Percentiles rank a stretch among this genome's conserved stretches.
phyloP scores from a whole-genome alignment of 2,113 vertebrate genomes.

The Lepus europaeus region DNA sequence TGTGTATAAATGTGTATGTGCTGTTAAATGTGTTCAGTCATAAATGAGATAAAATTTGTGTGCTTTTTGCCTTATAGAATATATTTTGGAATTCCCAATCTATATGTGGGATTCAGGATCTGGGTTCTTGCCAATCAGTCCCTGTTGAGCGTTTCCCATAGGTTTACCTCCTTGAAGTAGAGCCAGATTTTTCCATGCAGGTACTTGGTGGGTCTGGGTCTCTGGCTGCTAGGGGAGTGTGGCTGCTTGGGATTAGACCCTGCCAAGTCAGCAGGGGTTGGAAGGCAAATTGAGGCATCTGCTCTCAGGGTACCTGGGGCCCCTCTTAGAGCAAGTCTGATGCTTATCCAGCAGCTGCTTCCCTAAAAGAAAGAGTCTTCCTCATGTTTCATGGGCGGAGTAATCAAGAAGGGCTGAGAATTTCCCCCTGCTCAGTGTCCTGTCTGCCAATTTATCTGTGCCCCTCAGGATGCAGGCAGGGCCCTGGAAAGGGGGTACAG shows the following conservation, averaged over 20 bases:
- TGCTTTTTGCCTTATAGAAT: neutral
- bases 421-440: neutral
- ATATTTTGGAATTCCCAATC: slow-evolving; percentile 46
- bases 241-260: neutral
- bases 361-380: slow-evolving; percentile 30
- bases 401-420: slow-evolving; percentile 25
- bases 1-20: neutral
- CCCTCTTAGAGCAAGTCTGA: slow-evolving; percentile 42
- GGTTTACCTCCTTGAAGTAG: slow-evolving; percentile 2
- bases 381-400: neutral
- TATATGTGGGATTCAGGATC: slow-evolving; percentile 32
- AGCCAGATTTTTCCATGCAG: neutral
- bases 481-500: slow-evolving; percentile 2
- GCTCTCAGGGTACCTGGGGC: neutral
- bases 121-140: slow-evolving; percentile 28
- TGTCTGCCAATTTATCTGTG: slow-evolving; percentile 18
- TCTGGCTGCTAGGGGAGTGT: neutral
- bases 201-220: slow-evolving; percentile 31
- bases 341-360: slow-evolving; percentile 7
- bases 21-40: neutral
- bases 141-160: slow-evolving; percentile 32
- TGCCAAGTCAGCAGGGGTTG: slow-evolving; percentile 9
- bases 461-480: slow-evolving; percentile 3
- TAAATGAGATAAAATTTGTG: slow-evolving; percentile 13
- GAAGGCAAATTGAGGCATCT: slow-evolving; percentile 36